phyloP scores from a whole-genome alignment of 2,113 vertebrate species.

The Mungos mungo region DNA sequence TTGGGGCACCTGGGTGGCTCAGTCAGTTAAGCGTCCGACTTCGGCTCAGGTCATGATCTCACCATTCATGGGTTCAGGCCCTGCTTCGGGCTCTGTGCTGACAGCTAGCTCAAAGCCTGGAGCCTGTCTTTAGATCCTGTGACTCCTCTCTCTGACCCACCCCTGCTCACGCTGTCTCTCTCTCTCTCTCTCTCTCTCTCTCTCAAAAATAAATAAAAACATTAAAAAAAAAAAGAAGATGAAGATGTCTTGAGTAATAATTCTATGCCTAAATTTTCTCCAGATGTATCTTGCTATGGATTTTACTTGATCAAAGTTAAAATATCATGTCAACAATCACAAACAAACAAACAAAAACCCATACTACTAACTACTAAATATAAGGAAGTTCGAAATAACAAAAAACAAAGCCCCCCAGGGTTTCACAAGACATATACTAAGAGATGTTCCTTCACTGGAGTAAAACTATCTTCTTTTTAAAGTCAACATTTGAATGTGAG shows the following conservation, averaged over 20 bases:
- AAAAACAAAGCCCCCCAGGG: background rate
- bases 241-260: background rate
- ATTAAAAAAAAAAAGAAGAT: background rate
- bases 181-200: no score
- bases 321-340: background rate
- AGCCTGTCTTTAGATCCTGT: no score
- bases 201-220: no score
- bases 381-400: background rate
- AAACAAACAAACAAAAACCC: background rate
- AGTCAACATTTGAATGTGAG: background rate
- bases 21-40: no score
- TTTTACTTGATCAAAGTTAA: background rate
- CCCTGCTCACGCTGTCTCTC: no score
- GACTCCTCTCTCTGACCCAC: no score
- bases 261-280: background rate
- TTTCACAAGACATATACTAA: background rate
- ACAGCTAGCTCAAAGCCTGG: no score
- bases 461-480: slow-evolving; percentile 39
- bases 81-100: no score
- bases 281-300: background rate
- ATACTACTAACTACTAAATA: background rate
- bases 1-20: no score
- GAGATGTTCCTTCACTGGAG: background rate
- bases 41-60: no score
- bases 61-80: no score